Conservation (phyloP, 2,113 vertebrate species). For the Petrocephalus zakoni region DNA sequence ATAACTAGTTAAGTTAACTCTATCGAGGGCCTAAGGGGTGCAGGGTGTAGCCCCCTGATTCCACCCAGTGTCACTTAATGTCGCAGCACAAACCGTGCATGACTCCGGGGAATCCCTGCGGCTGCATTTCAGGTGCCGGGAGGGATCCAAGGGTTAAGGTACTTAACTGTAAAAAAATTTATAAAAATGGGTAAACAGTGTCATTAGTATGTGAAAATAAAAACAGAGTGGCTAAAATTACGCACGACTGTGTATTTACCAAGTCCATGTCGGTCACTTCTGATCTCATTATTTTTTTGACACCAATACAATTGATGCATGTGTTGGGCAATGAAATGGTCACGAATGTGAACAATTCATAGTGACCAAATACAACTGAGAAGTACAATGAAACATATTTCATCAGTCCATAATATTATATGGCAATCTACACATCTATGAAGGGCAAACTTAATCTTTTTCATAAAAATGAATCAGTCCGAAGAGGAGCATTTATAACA, state of each 20-base stretch:
- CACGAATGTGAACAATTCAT: background rate
- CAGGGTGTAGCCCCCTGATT: background rate
- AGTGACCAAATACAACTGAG: background rate
- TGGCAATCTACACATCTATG: background rate
- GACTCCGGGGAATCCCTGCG: background rate
- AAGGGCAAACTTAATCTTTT: constrained; percentile 21
- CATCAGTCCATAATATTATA: background rate
- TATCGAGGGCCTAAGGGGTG: background rate
- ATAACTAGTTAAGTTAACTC: constrained; percentile 10
- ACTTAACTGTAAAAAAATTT: background rate
- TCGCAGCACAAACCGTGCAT: background rate
- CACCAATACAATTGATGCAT: too few relatives aligned
- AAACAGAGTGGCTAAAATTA: background rate
- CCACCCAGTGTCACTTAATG: background rate
- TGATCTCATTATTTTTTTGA: too few relatives aligned
- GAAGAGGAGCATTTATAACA: constrained; percentile 33
- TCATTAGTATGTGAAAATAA: background rate
- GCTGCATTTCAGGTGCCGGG: too few relatives aligned
- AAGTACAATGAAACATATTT: background rate
- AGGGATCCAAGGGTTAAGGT: background rate
- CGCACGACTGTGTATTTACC: background rate
- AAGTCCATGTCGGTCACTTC: background rate
- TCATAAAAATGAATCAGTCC: constrained; percentile 26
- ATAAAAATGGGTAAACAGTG: background rate
- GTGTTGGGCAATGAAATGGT: background rate